These are phyloP conservation scores for Samia ricini DNA, from an alignment of 1,140 invertebrate species.

Conservation along the genomic window DNA sequence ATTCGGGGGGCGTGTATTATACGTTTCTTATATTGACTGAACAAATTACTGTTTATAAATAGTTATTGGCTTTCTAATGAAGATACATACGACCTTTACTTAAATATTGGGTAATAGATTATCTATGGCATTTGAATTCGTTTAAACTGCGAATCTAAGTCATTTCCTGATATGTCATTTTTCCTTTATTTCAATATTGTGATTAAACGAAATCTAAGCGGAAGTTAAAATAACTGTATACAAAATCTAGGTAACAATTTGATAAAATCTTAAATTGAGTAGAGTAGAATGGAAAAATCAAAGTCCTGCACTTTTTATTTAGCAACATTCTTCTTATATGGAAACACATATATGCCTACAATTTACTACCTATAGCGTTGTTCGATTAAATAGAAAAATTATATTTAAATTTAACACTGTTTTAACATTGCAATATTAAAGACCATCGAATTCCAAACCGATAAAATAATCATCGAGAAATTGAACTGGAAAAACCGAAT, in stretches of 20 bases:
- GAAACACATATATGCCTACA: too few species aligned
- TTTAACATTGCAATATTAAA: too few species aligned
- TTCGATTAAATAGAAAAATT: too few species aligned
- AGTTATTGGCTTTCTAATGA: conserved; percentile 8
- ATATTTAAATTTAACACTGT: too few species aligned
- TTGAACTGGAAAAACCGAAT: too few species aligned
- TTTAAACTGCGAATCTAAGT: not conserved
- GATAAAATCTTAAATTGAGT: too few species aligned
- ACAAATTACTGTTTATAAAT: conserved; percentile 18
- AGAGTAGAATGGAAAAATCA: too few species aligned
- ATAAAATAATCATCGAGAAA: too few species aligned
- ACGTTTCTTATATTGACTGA: conserved; percentile 19
- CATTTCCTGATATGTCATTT: not conserved
- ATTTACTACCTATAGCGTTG: too few species aligned
- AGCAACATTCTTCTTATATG: too few species aligned
- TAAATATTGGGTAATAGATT: not conserved
- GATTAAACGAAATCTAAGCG: not conserved
- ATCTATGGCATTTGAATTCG: not conserved
- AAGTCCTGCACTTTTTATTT: too few species aligned
- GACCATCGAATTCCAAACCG: too few species aligned
- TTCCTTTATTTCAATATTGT: not conserved
- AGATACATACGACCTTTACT: conserved; percentile 4
- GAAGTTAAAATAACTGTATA: not conserved
- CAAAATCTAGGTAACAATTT: not conserved
- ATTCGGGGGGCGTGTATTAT: conserved; percentile 7